Base-by-base conservation (phyloP, 2,888 invertebrate genomes). In the Parochlus steinenii region DNA sequence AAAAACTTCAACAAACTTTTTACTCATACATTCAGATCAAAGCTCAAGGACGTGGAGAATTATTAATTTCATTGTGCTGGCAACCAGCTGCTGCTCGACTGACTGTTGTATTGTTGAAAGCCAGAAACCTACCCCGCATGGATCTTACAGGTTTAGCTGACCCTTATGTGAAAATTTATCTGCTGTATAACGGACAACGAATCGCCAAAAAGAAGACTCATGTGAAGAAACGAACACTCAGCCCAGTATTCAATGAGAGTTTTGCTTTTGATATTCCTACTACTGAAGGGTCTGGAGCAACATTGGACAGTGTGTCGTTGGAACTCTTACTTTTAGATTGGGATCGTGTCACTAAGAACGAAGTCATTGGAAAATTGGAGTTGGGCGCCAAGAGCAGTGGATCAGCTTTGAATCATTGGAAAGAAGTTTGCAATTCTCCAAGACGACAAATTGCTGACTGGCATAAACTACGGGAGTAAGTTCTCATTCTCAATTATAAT, bases 121-220 rank as follows among this genome's bases (percentile, higher is more conserved):
- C 97, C 7, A 73, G 92, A 47, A 95, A 95, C 60, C 67, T 98
- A 46, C 95, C 97, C 40, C 90, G 90, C 62, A 95, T 95, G 90
- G 93, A 95, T 62, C 86, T 93, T 44, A 90, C 92, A 33, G 93
- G 93, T 38, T 68, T 93, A 31, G 92, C 92, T 58, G 97, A 98
- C 67, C 97, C 97, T 39, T 92, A 73, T 61, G 86, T 82, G 23
- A 86, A 80, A 56, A 74, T 83, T 48, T 81, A 82, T 55, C 60
- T 82, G 44, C 27, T 31, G 11, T 37, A 29, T 12, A 36, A 36
- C 15, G 87, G 89, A n/a, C 93, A 95, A 55, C 77, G 95, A 43
- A 86, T 97, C 49, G 89, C 92, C 31, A 98, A 97, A 69, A 95
- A 95, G 71, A 95, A 97, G 68, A 97, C 97, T 0, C 95, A 95